Evolutionary conservation across 2,888 invertebrate species (phyloP).

Genomic region (Epirrhoe tristata): DNA sequence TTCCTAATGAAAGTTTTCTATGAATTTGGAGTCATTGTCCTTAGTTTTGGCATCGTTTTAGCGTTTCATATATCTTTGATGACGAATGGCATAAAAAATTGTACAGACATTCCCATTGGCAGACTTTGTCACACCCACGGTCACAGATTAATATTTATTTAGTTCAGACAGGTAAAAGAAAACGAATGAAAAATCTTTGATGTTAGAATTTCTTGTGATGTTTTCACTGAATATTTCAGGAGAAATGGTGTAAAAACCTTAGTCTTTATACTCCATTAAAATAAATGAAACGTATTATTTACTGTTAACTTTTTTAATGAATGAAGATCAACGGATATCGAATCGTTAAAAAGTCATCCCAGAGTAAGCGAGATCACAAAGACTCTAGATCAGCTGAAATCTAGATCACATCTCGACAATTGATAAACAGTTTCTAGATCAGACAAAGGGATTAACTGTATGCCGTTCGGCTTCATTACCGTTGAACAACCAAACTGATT

Average conservation of each 20-base stretch:
- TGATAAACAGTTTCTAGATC: constrained; percentile 1
- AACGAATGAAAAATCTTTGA: not conserved
- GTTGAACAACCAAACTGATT: constrained; percentile 15
- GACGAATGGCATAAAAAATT: constrained; percentile 22
- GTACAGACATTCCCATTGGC: constrained; percentile 15
- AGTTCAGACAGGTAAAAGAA: constrained; percentile 1
- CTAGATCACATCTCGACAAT: not conserved
- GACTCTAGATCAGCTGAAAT: not conserved
- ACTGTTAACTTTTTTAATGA: too few species aligned
- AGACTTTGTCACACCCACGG: constrained; percentile 20
- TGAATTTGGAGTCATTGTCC: constrained; percentile 20
- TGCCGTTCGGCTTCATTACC: constrained; percentile 20
- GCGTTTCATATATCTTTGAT: constrained; percentile 21
- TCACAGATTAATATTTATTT: constrained; percentile 12
- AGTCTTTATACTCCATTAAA: not conserved
- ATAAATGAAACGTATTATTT: not conserved
- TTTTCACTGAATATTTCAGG: not conserved
- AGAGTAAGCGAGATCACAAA: not conserved
- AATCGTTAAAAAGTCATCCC: not conserved
- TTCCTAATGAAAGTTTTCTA: not conserved
- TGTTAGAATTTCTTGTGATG: not conserved
- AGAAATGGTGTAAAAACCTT: not conserved
- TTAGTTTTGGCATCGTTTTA: constrained; percentile 21
- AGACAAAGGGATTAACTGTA: not conserved
- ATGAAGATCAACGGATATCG: not conserved